Percentiles rank a stretch among this genome's conserved stretches.
phyloP scores from a whole-genome alignment of 2,888 invertebrate species.

The Lithophane socia region DNA sequence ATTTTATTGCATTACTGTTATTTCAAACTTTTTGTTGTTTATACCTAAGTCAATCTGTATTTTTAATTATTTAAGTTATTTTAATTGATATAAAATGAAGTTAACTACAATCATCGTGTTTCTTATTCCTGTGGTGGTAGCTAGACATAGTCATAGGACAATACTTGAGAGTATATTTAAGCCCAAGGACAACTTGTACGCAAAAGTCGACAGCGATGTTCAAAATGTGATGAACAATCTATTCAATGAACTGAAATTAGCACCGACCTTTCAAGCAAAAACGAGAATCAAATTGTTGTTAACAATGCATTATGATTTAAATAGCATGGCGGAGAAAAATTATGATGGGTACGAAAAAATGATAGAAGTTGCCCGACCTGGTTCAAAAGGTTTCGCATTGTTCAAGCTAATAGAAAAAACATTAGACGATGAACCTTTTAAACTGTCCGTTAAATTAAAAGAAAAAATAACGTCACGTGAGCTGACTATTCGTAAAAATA shows the following conservation, averaged over 20 bases:
- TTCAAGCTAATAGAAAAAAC: conserved; percentile 60
- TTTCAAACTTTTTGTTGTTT: conserved; percentile 47
- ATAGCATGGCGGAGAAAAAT: conserved; percentile 65
- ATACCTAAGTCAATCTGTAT: conserved; percentile 45
- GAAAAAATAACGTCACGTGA: conserved; percentile 7
- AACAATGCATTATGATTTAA: conserved; percentile 69
- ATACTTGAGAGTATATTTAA: conserved; percentile 50
- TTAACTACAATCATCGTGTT: conserved; percentile 33
- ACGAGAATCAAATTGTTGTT: conserved; percentile 63
- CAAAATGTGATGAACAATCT: conserved; percentile 69
- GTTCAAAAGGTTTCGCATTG: conserved; percentile 32
- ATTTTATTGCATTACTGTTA: conserved; percentile 23
- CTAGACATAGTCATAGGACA: conserved; percentile 59
- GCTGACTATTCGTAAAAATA: not conserved
- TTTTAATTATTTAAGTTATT: conserved; percentile 52
- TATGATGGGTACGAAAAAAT: conserved; percentile 62
- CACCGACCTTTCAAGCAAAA: conserved; percentile 55
- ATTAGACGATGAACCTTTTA: conserved; percentile 41
- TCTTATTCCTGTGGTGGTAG: conserved; percentile 52
- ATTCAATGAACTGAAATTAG: conserved; percentile 68
- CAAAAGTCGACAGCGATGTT: conserved; percentile 61
- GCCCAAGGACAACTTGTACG: conserved; percentile 61
- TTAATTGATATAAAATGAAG: conserved; percentile 45
- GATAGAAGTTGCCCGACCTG: conserved; percentile 46
- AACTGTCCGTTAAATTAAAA: conserved; percentile 7